Base-by-base conservation (phyloP, 2,113 vertebrate species). In the Saccopteryx leptura region DNA sequence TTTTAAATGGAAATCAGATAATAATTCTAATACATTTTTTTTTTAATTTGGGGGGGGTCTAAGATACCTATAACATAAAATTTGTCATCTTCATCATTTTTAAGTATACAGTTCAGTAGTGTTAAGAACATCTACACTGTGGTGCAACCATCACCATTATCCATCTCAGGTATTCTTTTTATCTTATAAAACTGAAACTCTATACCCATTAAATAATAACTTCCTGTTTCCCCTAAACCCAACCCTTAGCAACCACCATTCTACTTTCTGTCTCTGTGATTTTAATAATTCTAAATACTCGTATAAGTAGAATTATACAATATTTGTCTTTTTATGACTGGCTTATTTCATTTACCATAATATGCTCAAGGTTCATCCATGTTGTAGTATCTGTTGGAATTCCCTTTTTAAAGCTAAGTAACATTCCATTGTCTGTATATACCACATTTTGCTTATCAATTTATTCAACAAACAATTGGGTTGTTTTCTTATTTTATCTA, bases 1-100 rank as follows among this genome's bases (percentile, higher is more conserved):
- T 93, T 33, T 66, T 78, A 91, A 72, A 82, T 86, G 23, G 12
- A 81, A 96, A 82, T 74, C 46, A 95, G 71, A 88, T 19, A 61
- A 71, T 14, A 74, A 76, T 21, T n/a, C 17, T 58, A 74, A 23
- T 24, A 61, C 5, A 74, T n/a, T 88, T n/a, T 39, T n/a, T 39
- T 88, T 75, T 31, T 7, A 31, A 58, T 31, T 75, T 90, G 23
- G 71, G 72, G 18, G 23, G 9, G 50, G n/a, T 7, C 12, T 46
- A 80, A 63, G 72, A 74, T 61, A 39, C 5, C 65, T 18, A 54
- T 80, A 90, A 80, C 52, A 80, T 69, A 80, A 79, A 63, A 72
- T 39, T 39, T 69, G 39, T 8, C 13, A 12, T 39, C 54, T 69
- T 80, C 61, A 69, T 17, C 31, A 79, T 63, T 72, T 71, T 52